A percentile compares a stretch with the other conserved stretches of the same genome.
Conservation (phyloP, 2,888 invertebrate species). For the Eupsilia transversa region DNA sequence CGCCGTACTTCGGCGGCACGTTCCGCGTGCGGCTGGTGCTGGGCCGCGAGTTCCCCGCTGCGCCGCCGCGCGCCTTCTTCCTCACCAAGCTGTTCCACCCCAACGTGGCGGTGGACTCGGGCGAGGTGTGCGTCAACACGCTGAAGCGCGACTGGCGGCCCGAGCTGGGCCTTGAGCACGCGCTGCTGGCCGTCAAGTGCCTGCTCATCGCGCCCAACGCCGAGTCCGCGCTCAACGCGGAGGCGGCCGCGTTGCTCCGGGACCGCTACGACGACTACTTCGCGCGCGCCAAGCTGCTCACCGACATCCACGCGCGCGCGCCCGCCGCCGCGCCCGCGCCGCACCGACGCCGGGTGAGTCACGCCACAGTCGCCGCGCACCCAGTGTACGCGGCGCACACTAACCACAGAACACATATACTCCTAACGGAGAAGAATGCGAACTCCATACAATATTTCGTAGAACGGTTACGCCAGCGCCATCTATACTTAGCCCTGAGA, state of each 20-base stretch:
- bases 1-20: slow-evolving; percentile 96
- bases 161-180: slow-evolving; percentile 98
- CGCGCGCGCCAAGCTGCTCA: slow-evolving; percentile 85
- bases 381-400: not conserved
- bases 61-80: slow-evolving; percentile 98
- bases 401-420: too few species aligned
- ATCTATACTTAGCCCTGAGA: too few species aligned
- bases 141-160: slow-evolving; percentile 99
- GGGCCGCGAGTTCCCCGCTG: slow-evolving; percentile 97
- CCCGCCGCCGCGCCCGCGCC: slow-evolving; percentile 72
- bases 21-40: slow-evolving; percentile 97
- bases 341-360: slow-evolving; percentile 68
- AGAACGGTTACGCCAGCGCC: too few species aligned
- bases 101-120: slow-evolving; percentile 96
- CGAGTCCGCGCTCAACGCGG: slow-evolving; percentile 99
- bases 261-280: slow-evolving; percentile 98
- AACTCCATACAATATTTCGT: too few species aligned
- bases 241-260: slow-evolving; percentile 97
- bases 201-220: slow-evolving; percentile 99
- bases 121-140: slow-evolving; percentile 99
- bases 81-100: slow-evolving; percentile 99
- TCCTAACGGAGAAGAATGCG: too few species aligned
- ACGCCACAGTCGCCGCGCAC: slow-evolving; percentile 20
- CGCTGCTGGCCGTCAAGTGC: slow-evolving; percentile 97
- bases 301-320: slow-evolving; percentile 84